Evolutionary conservation across 2,797 vertebrate species (phyloP).

Genomic region (Anguilla anguilla): DNA sequence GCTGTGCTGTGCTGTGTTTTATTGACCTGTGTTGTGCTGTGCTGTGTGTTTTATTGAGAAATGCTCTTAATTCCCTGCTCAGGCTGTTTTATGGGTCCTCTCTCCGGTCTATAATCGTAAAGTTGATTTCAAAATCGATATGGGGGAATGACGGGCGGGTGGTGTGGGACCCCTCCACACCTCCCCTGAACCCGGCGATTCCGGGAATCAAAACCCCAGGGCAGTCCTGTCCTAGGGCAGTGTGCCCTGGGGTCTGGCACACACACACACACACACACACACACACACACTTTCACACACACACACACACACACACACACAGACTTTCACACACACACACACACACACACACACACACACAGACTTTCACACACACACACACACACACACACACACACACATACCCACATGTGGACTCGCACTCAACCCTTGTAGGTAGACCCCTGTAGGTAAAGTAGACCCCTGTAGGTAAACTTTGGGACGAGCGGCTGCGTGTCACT

Average conservation of each 20-base stretch:
- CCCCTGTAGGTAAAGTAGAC: too few species aligned
- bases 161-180: conserved; percentile 3
- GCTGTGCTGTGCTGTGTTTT: not conserved
- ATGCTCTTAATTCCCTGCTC: conserved; percentile 17
- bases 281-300: not conserved
- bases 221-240: not conserved
- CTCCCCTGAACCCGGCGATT: not conserved
- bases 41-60: conserved; percentile 20
- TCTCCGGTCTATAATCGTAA: conserved; percentile 46
- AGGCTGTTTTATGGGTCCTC: conserved; percentile 19
- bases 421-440: too few species aligned
- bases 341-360: not conserved
- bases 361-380: not conserved
- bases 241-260: not conserved
- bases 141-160: not conserved
- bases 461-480: not conserved
- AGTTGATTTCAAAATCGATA: conserved; percentile 50
- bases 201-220: not conserved
- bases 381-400: not conserved
- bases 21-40: not conserved
- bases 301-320: not conserved
- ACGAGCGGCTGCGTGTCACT: not conserved
- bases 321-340: too few species aligned
- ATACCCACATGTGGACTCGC: not conserved
- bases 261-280: not conserved